Conservation (phyloP, 2,888 invertebrate genomes). For the Drosophila gaucha region DNA sequence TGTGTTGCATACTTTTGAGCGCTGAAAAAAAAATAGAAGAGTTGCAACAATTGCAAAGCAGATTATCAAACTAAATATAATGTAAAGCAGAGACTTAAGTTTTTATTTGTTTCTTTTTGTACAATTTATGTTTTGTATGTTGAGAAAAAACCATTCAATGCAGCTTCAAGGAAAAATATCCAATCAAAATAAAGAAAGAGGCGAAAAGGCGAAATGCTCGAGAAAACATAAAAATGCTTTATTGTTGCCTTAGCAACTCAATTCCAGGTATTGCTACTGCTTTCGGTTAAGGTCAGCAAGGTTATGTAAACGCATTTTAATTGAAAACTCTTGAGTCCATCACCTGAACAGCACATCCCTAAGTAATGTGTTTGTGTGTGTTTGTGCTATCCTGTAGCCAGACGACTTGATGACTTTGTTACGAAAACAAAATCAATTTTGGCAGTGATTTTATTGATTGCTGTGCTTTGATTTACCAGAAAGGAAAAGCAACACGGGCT, state of each 20-base stretch:
- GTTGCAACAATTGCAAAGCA: not conserved
- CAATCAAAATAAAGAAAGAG: not conserved
- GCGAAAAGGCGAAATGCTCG: not conserved
- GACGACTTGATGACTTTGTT: conserved; percentile 32
- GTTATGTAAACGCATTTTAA: conserved; percentile 22
- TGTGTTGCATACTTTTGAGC: conserved; percentile 24
- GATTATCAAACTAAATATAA: not conserved
- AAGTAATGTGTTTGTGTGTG: not conserved
- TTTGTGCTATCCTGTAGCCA: not conserved
- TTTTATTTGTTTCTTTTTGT: not conserved
- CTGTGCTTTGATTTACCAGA: conserved; percentile 27
- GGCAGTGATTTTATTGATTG: conserved; percentile 37
- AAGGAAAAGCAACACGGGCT: not conserved
- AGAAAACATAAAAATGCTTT: conserved; percentile 9
- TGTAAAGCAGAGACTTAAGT: not conserved
- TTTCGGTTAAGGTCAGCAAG: conserved; percentile 17
- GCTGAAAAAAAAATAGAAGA: not conserved
- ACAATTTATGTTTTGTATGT: not conserved
- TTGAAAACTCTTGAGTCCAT: conserved; percentile 21
- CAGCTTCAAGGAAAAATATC: not conserved
- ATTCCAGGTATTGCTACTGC: not conserved
- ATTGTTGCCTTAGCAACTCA: conserved; percentile 5
- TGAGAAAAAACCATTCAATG: not conserved
- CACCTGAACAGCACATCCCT: conserved; percentile 12
- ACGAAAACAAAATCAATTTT: conserved; percentile 25